These are phyloP conservation scores for Drosophila trapezifrons DNA, from an alignment of 1,140 invertebrate species.

Conservation along the genomic window DNA sequence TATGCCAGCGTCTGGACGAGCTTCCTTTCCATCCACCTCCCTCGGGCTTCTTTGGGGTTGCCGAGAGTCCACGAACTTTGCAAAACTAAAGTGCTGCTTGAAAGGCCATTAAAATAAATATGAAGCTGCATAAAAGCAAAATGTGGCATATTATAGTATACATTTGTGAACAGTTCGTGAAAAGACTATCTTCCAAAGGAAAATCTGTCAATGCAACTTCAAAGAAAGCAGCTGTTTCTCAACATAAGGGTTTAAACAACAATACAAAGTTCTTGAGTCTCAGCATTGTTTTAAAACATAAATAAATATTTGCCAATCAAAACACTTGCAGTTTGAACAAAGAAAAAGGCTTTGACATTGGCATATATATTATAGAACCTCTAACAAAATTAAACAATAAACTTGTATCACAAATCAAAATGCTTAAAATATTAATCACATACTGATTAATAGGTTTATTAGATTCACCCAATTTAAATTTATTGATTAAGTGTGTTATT, in stretches of 20 bases:
- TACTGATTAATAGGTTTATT: no score
- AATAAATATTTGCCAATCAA: background rate
- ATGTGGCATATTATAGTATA: background rate
- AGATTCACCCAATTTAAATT: background rate
- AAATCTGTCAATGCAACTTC: background rate
- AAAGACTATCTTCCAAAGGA: background rate
- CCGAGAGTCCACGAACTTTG: slow-evolving; percentile 14
- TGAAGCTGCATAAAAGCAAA: slow-evolving; percentile 17
- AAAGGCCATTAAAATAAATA: slow-evolving; percentile 49
- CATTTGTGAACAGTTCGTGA: background rate
- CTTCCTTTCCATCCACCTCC: slow-evolving; percentile 1
- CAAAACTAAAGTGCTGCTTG: slow-evolving; percentile 38
- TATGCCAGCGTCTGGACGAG: slow-evolving; percentile 10
- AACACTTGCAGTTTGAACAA: no score
- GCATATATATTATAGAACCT: background rate
- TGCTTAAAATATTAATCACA: no score
- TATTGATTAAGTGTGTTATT: background rate
- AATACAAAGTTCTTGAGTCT: background rate
- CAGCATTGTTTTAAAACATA: background rate
- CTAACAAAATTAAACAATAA: background rate
- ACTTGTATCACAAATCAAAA: no score
- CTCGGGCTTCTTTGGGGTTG: background rate
- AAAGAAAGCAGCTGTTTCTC: background rate
- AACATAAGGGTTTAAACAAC: background rate
- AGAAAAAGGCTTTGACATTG: no score